Evolutionary conservation across 2,888 invertebrate species (phyloP), one percentile per base, ranked within the genome.

Genomic region (Cetonia aurata): DNA sequence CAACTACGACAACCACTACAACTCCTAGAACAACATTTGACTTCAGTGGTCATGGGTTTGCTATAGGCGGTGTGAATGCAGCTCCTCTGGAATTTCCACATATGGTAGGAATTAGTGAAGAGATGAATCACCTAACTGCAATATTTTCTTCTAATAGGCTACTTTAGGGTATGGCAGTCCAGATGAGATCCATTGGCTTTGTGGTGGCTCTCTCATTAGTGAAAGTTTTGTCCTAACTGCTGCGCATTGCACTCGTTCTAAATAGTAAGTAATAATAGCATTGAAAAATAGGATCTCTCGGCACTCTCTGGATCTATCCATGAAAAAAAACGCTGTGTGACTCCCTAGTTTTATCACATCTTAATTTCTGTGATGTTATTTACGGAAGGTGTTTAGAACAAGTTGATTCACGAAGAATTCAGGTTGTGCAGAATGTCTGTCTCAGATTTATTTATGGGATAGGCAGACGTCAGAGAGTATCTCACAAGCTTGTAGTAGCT

Each of bases 151-250:
- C 41, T 75, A 69, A 44, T 44, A 82, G 82, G 82, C 82, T 25
- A 79, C 81, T 17, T 73, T 83, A 48, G 83, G 83, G 1, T 82
- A 78, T 73, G 81, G 79, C 13, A 73, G 71, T 44, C 67, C 67
- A 53, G 71, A 79, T 13, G 77, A 80, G 0, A 85, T 87, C 72
- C 73, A 77, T 0, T 90, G 89, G 86, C 77, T 78, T 3, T 93
- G 93, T 76, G 92, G 92, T 0, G 93, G 92, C 0, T 87, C 88
- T 10, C 83, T 93, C 6, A 88, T 93, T 69, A 89, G 90, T 66
- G 79, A 89, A 0, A 83, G 84, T 6, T 91, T 87, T 80, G 88
- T 93, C 37, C 79, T 93, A 3, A 90, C 92, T 0, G 92, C 92
- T 0, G 92, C 90, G 0, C 92, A 93, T 80, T 93, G 92, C 76